These are phyloP conservation scores for Nasua narica DNA, from an alignment of 2,797 vertebrate genomes.

Conservation along the genomic window DNA sequence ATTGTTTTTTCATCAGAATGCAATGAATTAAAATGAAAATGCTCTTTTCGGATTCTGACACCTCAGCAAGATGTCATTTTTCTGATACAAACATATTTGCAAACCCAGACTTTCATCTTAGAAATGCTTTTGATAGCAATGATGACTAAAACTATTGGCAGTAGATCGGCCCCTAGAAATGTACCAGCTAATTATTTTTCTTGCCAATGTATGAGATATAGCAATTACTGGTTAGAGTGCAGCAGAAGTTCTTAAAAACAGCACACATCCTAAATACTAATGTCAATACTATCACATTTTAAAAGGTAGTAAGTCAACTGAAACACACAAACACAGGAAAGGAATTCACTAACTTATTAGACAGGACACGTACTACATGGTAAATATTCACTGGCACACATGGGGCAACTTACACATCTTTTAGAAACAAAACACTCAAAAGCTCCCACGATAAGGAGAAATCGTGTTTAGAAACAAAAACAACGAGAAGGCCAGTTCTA, in stretches of 20 bases:
- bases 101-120: constrained; percentile 54
- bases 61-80: neutral
- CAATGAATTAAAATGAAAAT: constrained; percentile 40
- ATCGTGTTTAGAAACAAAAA: constrained; percentile 75
- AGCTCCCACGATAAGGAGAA: constrained; percentile 45
- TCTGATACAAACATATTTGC: constrained; percentile 45
- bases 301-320: constrained; percentile 49
- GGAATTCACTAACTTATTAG: constrained; percentile 59
- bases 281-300: constrained; percentile 58
- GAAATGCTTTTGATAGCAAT: constrained; percentile 55
- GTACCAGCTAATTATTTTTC: constrained; percentile 51
- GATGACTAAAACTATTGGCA: constrained; percentile 55
- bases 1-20: constrained; percentile 25
- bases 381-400: constrained; percentile 63
- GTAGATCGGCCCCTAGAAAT: constrained; percentile 44
- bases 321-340: constrained; percentile 66
- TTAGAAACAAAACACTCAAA: constrained; percentile 47
- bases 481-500: constrained; percentile 59
- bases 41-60: neutral
- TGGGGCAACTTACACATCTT: constrained; percentile 58
- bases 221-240: constrained; percentile 36
- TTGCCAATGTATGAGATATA: constrained; percentile 55
- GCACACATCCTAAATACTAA: constrained; percentile 63
- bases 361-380: constrained; percentile 27
- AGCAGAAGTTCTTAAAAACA: constrained; percentile 44